Base-by-base conservation (phyloP, 2,113 vertebrate species). In the Pachypanchax playfairii region DNA sequence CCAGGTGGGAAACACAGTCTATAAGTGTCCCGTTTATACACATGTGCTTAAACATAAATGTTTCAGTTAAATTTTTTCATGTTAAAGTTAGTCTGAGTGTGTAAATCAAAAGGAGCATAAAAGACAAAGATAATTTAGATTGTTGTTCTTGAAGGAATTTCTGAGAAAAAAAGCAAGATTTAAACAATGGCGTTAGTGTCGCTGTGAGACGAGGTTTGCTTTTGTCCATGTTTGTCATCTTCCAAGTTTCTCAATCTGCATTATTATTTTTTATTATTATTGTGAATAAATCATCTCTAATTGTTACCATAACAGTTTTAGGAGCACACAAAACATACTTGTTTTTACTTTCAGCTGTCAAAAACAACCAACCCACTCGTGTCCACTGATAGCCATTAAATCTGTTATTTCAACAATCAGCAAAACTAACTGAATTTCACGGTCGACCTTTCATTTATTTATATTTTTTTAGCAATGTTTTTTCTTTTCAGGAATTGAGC, bases 1-100 rank as follows among this genome's bases (percentile, higher is more conserved):
- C 91, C 97, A 86, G 96, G 96, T 98, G 64, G 10, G 49, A 12
- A 51, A 39, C 11, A 49, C 18, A 18, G 8, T 36, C 21, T 33
- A 1, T 15, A 18, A 44, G 3, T 12, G 28, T 36, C 22, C 1
- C 11, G 10, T 14, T 26, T 21, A 14, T 48, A 1, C 29, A 3
- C 4, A n/a, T 9, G 6, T 41, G 36, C 22, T 20, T 25, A 12
- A 28, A 25, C 17, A 26, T 36, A 25, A 12, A 26, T 17, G 12
- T 28, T n/a, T 26, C 1, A 6, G 24, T 52, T 7, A 51, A 41
- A 22, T 46, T 11, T 5, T 22, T n/a, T n/a, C n/a, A n/a, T n/a
- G n/a, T n/a, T 14, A 55, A 49, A 20, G 17, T 35, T 20, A 22
- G 14, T 7, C 29, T 43, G 48, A 31, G 33, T n/a, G 20, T 29